phyloP scores from a whole-genome alignment of 1,140 invertebrate species.

The Ceratosolen fusciceps region DNA sequence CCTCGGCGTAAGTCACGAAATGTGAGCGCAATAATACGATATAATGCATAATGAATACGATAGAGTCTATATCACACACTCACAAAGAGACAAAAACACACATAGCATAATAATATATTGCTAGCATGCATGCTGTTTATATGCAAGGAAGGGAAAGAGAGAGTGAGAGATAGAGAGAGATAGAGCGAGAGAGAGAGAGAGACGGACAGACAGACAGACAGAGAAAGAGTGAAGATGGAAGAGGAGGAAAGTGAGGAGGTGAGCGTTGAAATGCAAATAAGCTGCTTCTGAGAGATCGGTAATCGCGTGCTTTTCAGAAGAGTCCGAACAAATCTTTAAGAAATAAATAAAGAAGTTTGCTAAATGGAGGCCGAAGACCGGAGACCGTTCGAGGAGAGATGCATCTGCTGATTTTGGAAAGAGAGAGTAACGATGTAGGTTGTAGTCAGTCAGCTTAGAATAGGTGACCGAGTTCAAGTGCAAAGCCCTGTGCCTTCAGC shows the following conservation, averaged over 20 bases:
- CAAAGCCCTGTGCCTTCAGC: conserved; percentile 73
- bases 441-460: conserved; percentile 66
- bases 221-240: background rate
- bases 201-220: too few relatives aligned
- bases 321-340: conserved; percentile 48
- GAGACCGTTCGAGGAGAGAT: conserved; percentile 32
- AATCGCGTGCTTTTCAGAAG: conserved; percentile 14
- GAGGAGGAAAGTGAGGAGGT: conserved; percentile 20
- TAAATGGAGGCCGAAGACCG: too few relatives aligned
- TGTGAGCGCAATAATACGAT: conserved; percentile 61
- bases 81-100: conserved; percentile 50
- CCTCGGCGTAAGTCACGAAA: conserved; percentile 49
- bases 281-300: conserved; percentile 29
- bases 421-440: conserved; percentile 50
- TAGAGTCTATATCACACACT: conserved; percentile 70
- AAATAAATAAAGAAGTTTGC: conserved; percentile 46
- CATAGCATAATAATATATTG: conserved; percentile 72
- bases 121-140: conserved; percentile 71
- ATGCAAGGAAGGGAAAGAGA: conserved; percentile 49
- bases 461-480: conserved; percentile 73
- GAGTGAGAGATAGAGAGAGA: background rate
- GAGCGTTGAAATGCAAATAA: conserved; percentile 9
- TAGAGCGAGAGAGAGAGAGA: conserved; percentile 37
- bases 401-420: conserved; percentile 39
- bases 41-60: conserved; percentile 67